Evolutionary conservation across 2,888 invertebrate genomes (phyloP).

Genomic region (Byasa hedistus): DNA sequence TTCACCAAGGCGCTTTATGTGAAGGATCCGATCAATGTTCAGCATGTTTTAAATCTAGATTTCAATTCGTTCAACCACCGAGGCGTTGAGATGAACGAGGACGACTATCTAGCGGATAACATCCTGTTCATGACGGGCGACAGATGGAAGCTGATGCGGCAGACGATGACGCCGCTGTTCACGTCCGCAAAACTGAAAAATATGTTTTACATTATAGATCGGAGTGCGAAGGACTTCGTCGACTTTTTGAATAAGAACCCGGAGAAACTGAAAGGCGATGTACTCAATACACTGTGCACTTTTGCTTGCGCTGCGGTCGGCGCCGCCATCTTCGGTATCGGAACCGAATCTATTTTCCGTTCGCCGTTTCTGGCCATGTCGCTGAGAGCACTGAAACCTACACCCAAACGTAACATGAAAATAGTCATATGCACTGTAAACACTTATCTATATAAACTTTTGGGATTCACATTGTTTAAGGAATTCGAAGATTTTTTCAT

Average conservation of each 20-base stretch:
- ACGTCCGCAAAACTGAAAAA: constrained; percentile 39
- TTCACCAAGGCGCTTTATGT: constrained; percentile 4
- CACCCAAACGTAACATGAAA: constrained; percentile 36
- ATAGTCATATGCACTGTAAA: constrained; percentile 35
- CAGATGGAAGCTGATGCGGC: constrained; percentile 37
- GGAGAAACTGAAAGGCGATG: constrained; percentile 27
- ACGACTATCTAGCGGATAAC: constrained; percentile 32
- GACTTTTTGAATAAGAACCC: constrained; percentile 30
- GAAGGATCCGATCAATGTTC: constrained; percentile 10
- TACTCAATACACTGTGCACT: constrained; percentile 23
- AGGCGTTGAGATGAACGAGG: constrained; percentile 9
- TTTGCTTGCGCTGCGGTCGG: constrained; percentile 36
- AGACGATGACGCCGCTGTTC: constrained; percentile 40
- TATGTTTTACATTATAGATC: constrained; percentile 37
- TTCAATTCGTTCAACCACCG: constrained; percentile 18
- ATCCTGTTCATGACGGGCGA: constrained; percentile 36
- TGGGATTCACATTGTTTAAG: constrained; percentile 14
- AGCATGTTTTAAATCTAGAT: constrained; percentile 10
- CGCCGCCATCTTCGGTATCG: constrained; percentile 24
- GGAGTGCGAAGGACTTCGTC: constrained; percentile 32
- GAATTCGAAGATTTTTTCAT: constrained; percentile 31
- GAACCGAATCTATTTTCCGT: constrained; percentile 12
- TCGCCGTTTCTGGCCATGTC: constrained; percentile 26
- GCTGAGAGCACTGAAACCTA: constrained; percentile 34
- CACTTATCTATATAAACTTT: constrained; percentile 6